A percentile compares a stretch with the other conserved stretches of the same genome.
Conservation (phyloP, 2,113 vertebrate species). For the Pteronura brasiliensis region DNA sequence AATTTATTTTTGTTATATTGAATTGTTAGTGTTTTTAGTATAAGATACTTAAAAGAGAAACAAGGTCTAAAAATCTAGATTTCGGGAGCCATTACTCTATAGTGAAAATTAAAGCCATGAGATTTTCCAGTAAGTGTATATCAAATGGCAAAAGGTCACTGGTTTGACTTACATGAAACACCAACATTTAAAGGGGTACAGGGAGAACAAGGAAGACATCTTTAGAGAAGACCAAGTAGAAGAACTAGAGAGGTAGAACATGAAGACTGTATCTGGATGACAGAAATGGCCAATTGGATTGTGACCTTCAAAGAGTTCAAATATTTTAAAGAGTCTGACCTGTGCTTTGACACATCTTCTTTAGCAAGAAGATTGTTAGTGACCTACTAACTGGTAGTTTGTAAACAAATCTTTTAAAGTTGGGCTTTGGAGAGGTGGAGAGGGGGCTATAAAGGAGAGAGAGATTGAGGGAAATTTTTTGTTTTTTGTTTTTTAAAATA, state of each 20-base stretch:
- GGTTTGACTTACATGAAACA: neutral
- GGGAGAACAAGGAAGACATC: neutral
- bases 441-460: neutral
- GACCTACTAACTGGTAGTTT: neutral
- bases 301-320: neutral
- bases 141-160: neutral
- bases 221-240: neutral
- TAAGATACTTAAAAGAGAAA: neutral
- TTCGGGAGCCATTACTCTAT: neutral
- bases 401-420: neutral
- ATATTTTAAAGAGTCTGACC: neutral
- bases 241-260: neutral
- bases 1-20: neutral
- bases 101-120: neutral
- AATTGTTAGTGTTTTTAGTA: neutral
- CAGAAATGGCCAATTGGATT: neutral
- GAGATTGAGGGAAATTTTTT: neutral
- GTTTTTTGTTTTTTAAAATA: neutral
- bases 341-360: neutral
- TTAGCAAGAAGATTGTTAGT: neutral
- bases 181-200: neutral
- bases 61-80: neutral
- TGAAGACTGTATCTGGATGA: neutral
- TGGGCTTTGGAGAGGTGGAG: neutral
- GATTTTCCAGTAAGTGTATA: neutral